phyloP scores from a whole-genome alignment of 2,888 invertebrate genomes.

The Trichogramma dendrolimi region DNA sequence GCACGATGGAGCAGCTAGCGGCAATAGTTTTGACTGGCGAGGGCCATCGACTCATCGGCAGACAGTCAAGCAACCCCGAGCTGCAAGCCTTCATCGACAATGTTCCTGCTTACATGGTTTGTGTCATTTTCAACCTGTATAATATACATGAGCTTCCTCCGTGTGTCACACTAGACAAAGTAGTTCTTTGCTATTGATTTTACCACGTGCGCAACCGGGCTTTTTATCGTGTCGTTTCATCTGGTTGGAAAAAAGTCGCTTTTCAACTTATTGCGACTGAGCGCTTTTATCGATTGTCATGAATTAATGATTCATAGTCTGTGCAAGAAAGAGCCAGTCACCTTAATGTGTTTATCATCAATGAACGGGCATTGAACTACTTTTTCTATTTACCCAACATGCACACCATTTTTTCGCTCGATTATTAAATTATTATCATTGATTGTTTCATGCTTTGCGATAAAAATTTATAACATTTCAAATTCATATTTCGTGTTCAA shows the following conservation, averaged over 20 bases:
- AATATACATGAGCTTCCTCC: neutral
- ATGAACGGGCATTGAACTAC: too few species aligned
- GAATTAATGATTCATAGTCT: too few species aligned
- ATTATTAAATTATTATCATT: too few species aligned
- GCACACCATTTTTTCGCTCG: too few species aligned
- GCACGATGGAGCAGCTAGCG: slow-evolving; percentile 87
- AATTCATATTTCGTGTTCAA: slow-evolving; percentile 47
- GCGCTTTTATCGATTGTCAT: too few species aligned
- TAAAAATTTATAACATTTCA: neutral
- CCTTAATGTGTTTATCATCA: too few species aligned
- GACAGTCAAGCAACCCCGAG: slow-evolving; percentile 69
- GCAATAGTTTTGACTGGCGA: slow-evolving; percentile 84
- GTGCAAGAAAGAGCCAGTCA: too few species aligned
- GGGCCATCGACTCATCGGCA: slow-evolving; percentile 71
- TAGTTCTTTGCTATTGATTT: neutral
- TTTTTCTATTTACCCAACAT: too few species aligned
- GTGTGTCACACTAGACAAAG: neutral
- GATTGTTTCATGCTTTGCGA: neutral
- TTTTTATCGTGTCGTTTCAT: too few species aligned
- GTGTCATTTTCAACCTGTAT: neutral
- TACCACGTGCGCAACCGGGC: neutral
- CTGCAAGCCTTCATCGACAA: slow-evolving; percentile 83
- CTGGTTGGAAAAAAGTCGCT: too few species aligned
- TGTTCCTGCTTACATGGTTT: slow-evolving; percentile 82
- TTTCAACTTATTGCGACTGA: too few species aligned